Base-by-base conservation (phyloP, 2,113 vertebrate species). In the Sporophila hypoxantha region DNA sequence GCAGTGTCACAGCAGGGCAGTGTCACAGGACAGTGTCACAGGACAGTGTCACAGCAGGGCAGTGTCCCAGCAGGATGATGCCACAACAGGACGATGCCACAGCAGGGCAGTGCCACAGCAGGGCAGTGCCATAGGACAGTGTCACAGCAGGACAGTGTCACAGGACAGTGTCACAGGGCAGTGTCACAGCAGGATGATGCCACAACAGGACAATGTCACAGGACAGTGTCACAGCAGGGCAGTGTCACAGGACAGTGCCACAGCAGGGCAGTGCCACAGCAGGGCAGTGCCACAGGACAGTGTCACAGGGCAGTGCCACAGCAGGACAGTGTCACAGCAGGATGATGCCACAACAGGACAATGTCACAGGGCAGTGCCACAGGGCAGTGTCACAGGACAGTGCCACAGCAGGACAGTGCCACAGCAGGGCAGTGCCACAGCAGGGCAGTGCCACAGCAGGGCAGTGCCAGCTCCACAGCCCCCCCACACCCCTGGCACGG, bases 401-500 rank as follows among this genome's bases (percentile, higher is more conserved):
- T 36, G 27, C 17, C 17, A 34, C 1, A 0, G 67, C 71, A 64
- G 10, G 0, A 6, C 30, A 61, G 9, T n/a, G 32, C 8, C 47
- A 49, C 47, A 0, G 76, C 71, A 64, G 10, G 0, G 9, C 30
- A 53, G 9, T n/a, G 29, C 9, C 47, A 49, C 49, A 0, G 8
- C 0, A 50, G 47, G 46, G 22, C 7, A 7, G 10, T n/a, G 32
- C 17, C 18, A 34, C 1, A 0, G 73, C 73, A 52, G 11, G 0
- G 8, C 34, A 62, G 11, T n/a, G 32, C 27, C 53, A n/a, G 32
- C 32, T 15, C 53, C 32, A n/a, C 19, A 3, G 30, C 2, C 1
- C 21, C 9, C 32, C 60, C 67, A 60, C 14, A 3, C 0, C 49
- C 14, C 34, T 36, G 32, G 74, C 17, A 20, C 21, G 55, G 11